These are phyloP conservation scores for Meandrusa payeni DNA, from an alignment of 2,888 invertebrate species.

Conservation along the genomic window DNA sequence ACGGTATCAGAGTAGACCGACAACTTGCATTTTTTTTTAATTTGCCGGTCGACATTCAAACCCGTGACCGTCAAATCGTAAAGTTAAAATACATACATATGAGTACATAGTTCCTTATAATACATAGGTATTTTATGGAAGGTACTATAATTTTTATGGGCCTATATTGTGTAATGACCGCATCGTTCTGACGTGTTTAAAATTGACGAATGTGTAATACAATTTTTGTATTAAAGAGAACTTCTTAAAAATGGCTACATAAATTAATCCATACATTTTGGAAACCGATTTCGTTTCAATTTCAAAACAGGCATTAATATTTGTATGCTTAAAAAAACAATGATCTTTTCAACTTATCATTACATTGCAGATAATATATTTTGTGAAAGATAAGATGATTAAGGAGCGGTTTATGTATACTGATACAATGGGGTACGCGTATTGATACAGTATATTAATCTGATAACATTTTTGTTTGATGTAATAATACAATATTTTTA, in stretches of 20 bases:
- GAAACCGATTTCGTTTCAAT: too few relatives aligned
- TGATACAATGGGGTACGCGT: slow-evolving; percentile 13
- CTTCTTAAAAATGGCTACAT: too few relatives aligned
- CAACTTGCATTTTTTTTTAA: too few relatives aligned
- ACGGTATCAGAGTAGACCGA: too few relatives aligned
- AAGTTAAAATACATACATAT: too few relatives aligned
- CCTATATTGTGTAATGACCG: slow-evolving; percentile 35
- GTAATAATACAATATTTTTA: neutral
- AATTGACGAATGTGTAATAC: slow-evolving; percentile 27
- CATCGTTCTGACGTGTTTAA: slow-evolving; percentile 27
- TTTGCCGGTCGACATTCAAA: too few relatives aligned
- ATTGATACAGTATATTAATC: slow-evolving; percentile 1
- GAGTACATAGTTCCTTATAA: too few relatives aligned
- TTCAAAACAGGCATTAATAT: too few relatives aligned
- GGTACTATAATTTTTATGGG: slow-evolving; percentile 27
- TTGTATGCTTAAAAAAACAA: too few relatives aligned
- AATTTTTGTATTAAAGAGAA: slow-evolving; percentile 9
- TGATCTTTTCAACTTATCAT: slow-evolving; percentile 16
- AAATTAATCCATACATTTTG: too few relatives aligned
- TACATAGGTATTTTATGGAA: neutral
- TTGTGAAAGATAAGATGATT: slow-evolving; percentile 18
- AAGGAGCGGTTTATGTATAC: slow-evolving; percentile 13
- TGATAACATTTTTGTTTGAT: slow-evolving; percentile 1
- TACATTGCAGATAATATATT: slow-evolving; percentile 9
- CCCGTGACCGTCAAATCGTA: too few relatives aligned